These are phyloP conservation scores for Sebastes reedi DNA, from an alignment of 2,797 vertebrate species.

Conservation along the genomic window DNA sequence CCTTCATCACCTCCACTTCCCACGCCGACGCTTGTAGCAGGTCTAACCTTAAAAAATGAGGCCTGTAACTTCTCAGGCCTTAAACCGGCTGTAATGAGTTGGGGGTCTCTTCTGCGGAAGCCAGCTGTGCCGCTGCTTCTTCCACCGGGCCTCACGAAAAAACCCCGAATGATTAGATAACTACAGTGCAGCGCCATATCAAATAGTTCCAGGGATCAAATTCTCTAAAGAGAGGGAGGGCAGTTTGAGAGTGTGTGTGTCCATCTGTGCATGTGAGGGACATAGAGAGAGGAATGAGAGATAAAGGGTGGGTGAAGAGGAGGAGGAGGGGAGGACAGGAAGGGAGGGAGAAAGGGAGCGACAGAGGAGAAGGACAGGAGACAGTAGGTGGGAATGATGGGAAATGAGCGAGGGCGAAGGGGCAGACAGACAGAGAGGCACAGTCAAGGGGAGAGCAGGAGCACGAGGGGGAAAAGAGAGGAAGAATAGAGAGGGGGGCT, in stretches of 20 bases:
- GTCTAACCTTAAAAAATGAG: conserved; percentile 43
- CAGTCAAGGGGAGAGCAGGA: conserved; percentile 78
- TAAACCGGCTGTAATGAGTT: conserved; percentile 31
- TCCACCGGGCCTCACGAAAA: conserved; percentile 24
- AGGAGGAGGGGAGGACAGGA: conserved; percentile 47
- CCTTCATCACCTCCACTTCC: too few species aligned
- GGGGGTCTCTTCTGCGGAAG: conserved; percentile 37
- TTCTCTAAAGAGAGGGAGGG: conserved; percentile 63
- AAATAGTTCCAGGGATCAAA: conserved; percentile 79
- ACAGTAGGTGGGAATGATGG: conserved; percentile 83
- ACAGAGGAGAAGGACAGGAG: conserved; percentile 73
- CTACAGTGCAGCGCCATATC: conserved; percentile 68
- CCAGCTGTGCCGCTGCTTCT: conserved; percentile 57
- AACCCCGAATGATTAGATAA: conserved; percentile 67
- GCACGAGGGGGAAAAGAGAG: conserved; percentile 48
- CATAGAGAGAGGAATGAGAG: conserved; percentile 70
- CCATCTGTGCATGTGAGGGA: conserved; percentile 70
- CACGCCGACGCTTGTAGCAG: background rate
- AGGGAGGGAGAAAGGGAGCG: conserved; percentile 67
- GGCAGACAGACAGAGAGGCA: conserved; percentile 83
- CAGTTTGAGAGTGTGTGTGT: conserved; percentile 56
- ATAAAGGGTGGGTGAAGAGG: conserved; percentile 65
- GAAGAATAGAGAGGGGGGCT: conserved; percentile 70
- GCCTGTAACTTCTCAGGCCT: conserved; percentile 43
- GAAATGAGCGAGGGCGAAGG: conserved; percentile 82